A percentile compares a stretch with the other conserved stretches of the same genome.
Conservation (phyloP, 2,113 vertebrate species). For the Cynocephalus volans region DNA sequence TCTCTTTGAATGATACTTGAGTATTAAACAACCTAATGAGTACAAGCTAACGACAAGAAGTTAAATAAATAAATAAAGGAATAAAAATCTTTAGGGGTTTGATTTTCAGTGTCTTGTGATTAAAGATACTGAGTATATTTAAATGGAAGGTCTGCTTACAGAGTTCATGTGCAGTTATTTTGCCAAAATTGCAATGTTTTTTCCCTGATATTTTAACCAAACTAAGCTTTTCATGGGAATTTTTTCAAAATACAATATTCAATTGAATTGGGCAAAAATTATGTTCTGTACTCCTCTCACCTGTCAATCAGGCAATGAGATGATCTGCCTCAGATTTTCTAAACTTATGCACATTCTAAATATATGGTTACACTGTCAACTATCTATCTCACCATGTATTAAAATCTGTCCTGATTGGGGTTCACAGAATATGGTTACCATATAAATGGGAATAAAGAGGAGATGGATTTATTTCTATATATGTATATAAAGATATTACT, state of each 20-base stretch:
- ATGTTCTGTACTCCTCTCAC: background rate
- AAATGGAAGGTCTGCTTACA: background rate
- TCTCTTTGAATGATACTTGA: background rate
- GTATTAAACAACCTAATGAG: background rate
- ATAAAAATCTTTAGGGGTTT: background rate
- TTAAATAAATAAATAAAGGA: background rate
- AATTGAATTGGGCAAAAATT: slow-evolving; percentile 8
- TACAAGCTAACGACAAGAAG: background rate
- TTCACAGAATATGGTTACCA: background rate
- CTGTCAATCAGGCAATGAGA: background rate
- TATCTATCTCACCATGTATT: background rate
- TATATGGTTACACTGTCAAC: background rate
- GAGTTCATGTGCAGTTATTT: background rate
- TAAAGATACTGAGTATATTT: background rate
- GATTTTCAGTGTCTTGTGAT: background rate
- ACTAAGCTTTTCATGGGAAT: background rate
- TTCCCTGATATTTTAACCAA: background rate
- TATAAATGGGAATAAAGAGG: background rate
- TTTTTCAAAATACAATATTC: background rate
- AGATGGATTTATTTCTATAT: background rate
- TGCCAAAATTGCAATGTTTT: background rate
- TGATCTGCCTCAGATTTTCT: slow-evolving; percentile 28
- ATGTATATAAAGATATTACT: background rate
- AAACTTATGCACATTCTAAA: slow-evolving; percentile 37
- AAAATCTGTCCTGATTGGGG: background rate